Evolutionary conservation across 1,140 invertebrate genomes (phyloP).

Genomic region (Brachionus plicatilis): DNA sequence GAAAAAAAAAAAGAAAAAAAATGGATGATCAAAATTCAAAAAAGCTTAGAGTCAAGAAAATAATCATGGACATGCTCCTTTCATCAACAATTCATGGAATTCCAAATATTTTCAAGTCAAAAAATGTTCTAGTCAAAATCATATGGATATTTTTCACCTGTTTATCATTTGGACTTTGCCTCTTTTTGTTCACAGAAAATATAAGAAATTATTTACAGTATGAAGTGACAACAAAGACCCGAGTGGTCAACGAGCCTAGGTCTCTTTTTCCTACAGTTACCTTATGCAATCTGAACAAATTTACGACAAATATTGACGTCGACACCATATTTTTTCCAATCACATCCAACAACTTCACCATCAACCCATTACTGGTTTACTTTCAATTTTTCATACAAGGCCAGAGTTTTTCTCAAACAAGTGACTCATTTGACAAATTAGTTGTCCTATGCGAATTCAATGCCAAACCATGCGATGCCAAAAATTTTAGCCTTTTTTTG

Average conservation of each 20-base stretch:
- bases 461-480: background rate
- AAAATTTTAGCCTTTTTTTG: background rate
- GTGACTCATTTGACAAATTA: background rate
- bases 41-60: background rate
- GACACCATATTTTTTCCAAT: background rate
- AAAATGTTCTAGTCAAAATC: background rate
- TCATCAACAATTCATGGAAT: constrained; percentile 4
- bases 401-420: background rate
- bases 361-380: background rate
- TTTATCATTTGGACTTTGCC: background rate
- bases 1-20: background rate
- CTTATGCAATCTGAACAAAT: background rate
- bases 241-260: background rate
- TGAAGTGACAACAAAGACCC: background rate
- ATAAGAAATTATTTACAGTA: background rate
- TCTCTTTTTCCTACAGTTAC: background rate
- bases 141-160: background rate
- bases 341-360: background rate
- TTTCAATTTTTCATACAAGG: background rate
- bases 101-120: background rate
- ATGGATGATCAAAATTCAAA: background rate
- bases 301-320: background rate
- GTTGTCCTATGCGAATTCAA: background rate
- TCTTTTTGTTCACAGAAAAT: background rate
- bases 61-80: background rate